A percentile compares a stretch with the other conserved stretches of the same genome.
These are phyloP conservation scores for Trematocara marginatum DNA, from an alignment of 2,113 vertebrate genomes.

Conservation along the genomic window DNA sequence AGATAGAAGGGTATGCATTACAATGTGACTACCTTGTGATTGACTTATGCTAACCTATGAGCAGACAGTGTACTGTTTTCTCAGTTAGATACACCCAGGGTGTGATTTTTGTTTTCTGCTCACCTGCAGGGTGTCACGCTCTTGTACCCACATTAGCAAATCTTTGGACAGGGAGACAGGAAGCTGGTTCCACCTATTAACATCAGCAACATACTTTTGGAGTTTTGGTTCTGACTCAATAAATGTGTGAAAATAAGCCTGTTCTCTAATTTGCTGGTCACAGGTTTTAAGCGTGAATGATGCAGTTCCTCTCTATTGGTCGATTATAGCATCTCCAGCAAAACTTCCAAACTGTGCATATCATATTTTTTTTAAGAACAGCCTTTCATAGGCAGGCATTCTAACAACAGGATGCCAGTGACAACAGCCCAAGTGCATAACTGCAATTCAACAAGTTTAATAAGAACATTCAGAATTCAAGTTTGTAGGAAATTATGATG, in stretches of 20 bases:
- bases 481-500: neutral
- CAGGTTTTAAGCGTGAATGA: neutral
- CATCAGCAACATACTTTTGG: neutral
- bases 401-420: neutral
- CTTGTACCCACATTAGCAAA: neutral
- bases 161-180: neutral
- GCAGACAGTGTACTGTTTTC: neutral
- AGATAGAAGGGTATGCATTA: neutral
- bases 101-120: neutral
- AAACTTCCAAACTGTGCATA: neutral
- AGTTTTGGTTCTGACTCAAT: neutral
- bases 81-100: neutral
- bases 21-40: fast-evolving
- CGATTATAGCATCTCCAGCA: neutral
- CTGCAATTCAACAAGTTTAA: neutral
- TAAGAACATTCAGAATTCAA: neutral
- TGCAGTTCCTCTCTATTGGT: neutral
- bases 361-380: neutral
- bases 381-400: neutral
- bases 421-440: neutral
- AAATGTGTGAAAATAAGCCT: neutral
- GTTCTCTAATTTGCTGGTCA: neutral
- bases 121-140: neutral
- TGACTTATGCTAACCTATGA: neutral
- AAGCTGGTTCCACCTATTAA: neutral